phyloP scores from a whole-genome alignment of 2,113 vertebrate species.

The Dromaius novaehollandiae region DNA sequence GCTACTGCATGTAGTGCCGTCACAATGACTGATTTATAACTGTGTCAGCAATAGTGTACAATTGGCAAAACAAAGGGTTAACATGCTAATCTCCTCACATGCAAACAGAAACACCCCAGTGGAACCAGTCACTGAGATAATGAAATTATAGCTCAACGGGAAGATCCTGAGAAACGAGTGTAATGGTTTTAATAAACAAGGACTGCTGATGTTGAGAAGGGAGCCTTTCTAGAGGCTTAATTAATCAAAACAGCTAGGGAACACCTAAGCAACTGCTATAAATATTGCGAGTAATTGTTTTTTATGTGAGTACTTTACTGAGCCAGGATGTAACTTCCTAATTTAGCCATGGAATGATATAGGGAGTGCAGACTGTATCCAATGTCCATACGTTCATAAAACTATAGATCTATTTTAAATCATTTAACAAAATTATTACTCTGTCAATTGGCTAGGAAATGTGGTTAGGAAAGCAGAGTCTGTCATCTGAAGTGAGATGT shows the following conservation, averaged over 20 bases:
- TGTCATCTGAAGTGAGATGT: not conserved
- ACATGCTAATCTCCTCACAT: constrained; percentile 29
- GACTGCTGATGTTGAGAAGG: not conserved
- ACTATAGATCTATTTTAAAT: not conserved
- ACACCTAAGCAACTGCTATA: constrained; percentile 34
- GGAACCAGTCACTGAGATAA: constrained; percentile 47
- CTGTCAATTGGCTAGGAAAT: not conserved
- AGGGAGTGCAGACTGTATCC: not conserved
- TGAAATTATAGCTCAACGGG: constrained; percentile 51
- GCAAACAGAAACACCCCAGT: constrained; percentile 24
- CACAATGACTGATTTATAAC: not conserved
- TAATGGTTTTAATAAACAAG: constrained; percentile 42
- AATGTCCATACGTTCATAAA: not conserved
- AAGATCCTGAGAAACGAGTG: constrained; percentile 36
- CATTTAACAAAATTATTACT: not conserved
- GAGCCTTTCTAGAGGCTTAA: constrained; percentile 40
- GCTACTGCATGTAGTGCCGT: not conserved
- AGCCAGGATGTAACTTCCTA: not conserved
- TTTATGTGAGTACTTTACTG: not conserved
- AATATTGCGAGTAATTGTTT: constrained; percentile 30
- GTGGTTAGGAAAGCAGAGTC: not conserved
- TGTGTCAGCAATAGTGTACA: not conserved
- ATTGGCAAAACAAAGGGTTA: constrained; percentile 45
- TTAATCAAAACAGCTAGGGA: constrained; percentile 36
- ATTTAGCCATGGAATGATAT: not conserved